Base-by-base conservation (phyloP, 2,113 vertebrate species). In the Ophthalmotilapia sp. region DNA sequence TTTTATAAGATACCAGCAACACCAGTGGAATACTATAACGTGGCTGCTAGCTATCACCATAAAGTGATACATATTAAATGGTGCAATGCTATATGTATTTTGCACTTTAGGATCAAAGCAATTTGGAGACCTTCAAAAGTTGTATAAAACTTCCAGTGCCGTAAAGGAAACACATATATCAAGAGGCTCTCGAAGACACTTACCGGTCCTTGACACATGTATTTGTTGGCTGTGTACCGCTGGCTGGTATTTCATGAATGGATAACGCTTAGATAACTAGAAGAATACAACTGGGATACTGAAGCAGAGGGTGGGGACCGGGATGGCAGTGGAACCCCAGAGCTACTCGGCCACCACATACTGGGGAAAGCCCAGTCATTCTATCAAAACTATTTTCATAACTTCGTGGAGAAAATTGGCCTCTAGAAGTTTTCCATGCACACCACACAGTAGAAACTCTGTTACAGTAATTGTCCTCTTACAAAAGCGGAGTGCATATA, bases 301-400 rank as follows among this genome's bases (percentile, higher is more conserved):
- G 89, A 90, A 88, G 68, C 60, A 9, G 82, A 60, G 80, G 73
- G 45, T 58, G 79, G 81, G 82, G 86, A 87, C 82, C 70, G 40
- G 81, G 62, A 58, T 6, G 55, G 33, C n/a, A 79, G 93, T 36
- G 90, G 91, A 94, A 92, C 88, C 90, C 94, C 92, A 85, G 79
- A 88, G 85, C 90, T 86, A 4, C 42, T 8, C 17, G 80, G 83
- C 80, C 83, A 81, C 86, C 49, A 40, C 81, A 92, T 92, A 80
- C 55, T 90, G 92, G 90, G 95, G 94, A 93, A 95, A 94, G 86
- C 93, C 94, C 92, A 80, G 73, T 94, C 89, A 91, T 92, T 95
- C 91, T 91, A 92, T 92, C 87, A 80, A 90, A 86, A 90, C 85
- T 94, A 92, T 95, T 95, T 93, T 94, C 95, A 93, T 94, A 94